These are phyloP conservation scores for Protobothrops flavoviridis DNA, from an alignment of 2,113 vertebrate species.

Conservation along the genomic window DNA sequence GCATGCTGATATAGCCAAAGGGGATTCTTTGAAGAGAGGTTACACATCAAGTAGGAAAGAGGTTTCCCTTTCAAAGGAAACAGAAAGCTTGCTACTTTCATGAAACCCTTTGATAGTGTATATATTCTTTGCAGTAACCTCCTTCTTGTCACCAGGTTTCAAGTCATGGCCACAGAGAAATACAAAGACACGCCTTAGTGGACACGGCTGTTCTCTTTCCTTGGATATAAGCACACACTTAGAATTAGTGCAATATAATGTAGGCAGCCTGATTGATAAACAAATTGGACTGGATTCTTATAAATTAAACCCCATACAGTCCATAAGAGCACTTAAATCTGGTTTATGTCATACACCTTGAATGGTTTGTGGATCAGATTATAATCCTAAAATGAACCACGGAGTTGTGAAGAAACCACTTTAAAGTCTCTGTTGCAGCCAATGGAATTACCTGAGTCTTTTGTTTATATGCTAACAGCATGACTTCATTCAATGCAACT, in stretches of 20 bases:
- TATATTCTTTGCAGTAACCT: neutral
- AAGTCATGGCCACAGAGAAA: neutral
- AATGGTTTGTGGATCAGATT: neutral
- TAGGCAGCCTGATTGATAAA: neutral
- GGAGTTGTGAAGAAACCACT: neutral
- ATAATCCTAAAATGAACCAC: neutral
- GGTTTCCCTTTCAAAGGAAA: slow-evolving; percentile 13
- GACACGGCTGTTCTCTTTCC: neutral
- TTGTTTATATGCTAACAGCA: neutral
- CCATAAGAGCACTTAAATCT: neutral
- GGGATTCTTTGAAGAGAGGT: slow-evolving; percentile 18
- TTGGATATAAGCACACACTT: neutral
- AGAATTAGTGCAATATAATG: neutral
- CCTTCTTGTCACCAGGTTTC: neutral
- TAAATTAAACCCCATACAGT: neutral
- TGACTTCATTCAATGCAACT: neutral
- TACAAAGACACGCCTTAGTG: neutral
- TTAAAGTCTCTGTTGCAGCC: neutral
- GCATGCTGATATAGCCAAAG: neutral
- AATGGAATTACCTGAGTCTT: neutral
- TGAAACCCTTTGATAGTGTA: neutral
- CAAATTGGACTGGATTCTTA: neutral
- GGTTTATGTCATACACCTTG: neutral
- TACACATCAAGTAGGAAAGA: slow-evolving; percentile 14
- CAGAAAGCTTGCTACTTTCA: slow-evolving; percentile 10